Evolutionary conservation across 1,140 invertebrate species (phyloP).

Genomic region (Epicauta chinensis): DNA sequence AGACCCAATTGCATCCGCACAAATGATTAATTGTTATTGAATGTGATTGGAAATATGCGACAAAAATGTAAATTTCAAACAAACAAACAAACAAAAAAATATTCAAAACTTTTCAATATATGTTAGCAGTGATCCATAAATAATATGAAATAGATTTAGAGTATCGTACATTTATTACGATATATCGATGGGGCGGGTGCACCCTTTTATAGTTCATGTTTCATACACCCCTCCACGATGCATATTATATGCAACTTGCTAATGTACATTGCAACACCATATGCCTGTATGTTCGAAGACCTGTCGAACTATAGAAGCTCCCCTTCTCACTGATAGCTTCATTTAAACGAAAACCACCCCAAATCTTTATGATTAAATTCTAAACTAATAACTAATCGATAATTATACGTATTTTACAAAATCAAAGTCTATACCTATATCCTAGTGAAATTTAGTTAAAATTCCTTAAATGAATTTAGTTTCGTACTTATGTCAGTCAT

Average conservation of each 20-base stretch:
- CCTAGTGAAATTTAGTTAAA: neutral
- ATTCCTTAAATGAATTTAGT: conserved; percentile 22
- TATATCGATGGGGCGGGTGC: conserved; percentile 25
- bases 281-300: conserved; percentile 33
- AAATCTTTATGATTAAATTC: too few species aligned
- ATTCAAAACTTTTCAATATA: too few species aligned
- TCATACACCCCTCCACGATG: neutral
- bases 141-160: conserved; percentile 24
- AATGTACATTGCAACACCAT: conserved; percentile 39
- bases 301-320: conserved; percentile 23
- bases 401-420: neutral
- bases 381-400: too few species aligned
- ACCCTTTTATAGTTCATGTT: too few species aligned
- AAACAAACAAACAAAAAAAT: too few species aligned
- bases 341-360: conserved; percentile 8
- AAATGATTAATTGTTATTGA: too few species aligned
- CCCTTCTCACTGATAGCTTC: conserved; percentile 23
- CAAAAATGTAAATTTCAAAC: too few species aligned
- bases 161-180: conserved; percentile 17
- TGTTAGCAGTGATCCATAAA: conserved; percentile 11
- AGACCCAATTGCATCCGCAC: too few species aligned
- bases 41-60: too few species aligned
- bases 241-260: conserved; percentile 29
- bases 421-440: neutral
- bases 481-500: conserved; percentile 29